phyloP scores from a whole-genome alignment of 2,888 invertebrate species.

The Agonum fuliginosum region DNA sequence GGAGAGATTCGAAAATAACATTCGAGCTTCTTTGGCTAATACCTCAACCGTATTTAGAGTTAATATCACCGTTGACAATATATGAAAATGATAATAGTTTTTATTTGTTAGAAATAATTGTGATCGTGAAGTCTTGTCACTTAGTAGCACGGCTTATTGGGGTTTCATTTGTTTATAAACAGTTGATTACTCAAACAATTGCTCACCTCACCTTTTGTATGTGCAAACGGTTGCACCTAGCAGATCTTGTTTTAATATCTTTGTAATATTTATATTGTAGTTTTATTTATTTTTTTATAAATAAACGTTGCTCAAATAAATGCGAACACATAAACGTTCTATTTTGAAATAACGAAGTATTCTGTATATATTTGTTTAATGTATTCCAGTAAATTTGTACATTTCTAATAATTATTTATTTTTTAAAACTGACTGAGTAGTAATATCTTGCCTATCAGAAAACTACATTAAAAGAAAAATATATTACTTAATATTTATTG shows the following conservation, averaged over 20 bases:
- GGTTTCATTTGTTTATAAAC: constrained; percentile 6
- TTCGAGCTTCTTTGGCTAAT: constrained; percentile 81
- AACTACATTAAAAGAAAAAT: constrained; percentile 9
- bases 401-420: constrained; percentile 17
- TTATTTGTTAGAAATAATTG: constrained; percentile 19
- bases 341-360: constrained; percentile 3
- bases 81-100: constrained; percentile 70
- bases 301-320: constrained; percentile 31
- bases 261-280: background rate
- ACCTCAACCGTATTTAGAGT: constrained; percentile 85
- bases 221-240: constrained; percentile 9
- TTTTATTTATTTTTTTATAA: constrained; percentile 21
- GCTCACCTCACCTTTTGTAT: constrained; percentile 4
- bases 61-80: constrained; percentile 85
- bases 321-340: background rate
- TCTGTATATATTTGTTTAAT: constrained; percentile 28
- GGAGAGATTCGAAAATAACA: constrained; percentile 87
- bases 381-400: constrained; percentile 18
- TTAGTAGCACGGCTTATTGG: constrained; percentile 19
- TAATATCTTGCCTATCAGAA: constrained; percentile 25
- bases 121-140: constrained; percentile 26
- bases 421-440: constrained; percentile 26
- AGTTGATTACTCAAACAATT: background rate
- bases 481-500: constrained; percentile 55
- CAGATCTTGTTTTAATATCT: background rate